Base-by-base conservation (phyloP, 2,113 vertebrate species). In the Peucedramus taeniatus region DNA sequence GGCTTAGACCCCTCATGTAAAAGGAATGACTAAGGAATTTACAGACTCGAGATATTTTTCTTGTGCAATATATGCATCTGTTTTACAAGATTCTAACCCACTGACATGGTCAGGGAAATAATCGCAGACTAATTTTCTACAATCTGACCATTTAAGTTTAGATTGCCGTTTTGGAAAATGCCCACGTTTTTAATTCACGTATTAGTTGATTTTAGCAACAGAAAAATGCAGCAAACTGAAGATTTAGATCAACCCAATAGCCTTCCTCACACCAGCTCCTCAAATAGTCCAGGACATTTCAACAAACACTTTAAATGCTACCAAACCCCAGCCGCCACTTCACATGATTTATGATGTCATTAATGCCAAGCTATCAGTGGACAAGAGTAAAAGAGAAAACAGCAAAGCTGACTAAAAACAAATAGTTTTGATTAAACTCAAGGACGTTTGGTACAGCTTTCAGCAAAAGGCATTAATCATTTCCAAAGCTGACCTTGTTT, bases 381-480 rank as follows among this genome's bases (percentile, higher is more conserved):
- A 99, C 99, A 99, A 99, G 98, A 99, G 98, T 98, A 98, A 98
- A 98, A 99, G 98, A 99, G 98, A 99, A 98, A 99, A 98, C 98
- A 98, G 98, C 98, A 98, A 98, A 98, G 98, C 98, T 98, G 98
- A 98, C 98, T 98, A 98, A 99, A 99, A 99, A 99, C 98, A 99
- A 99, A 99, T 99, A 99, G 99, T 99, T 99, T 99, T 99, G 99
- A 99, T 99, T 99, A 99, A 99, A 99, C 98, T 99, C 99, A 99
- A 99, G 99, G 99, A 99, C 99, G 94, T 99, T 99, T 97, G 95
- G 98, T 98, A 98, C 98, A 99, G 98, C 99, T 99, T 99, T 99
- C 98, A 98, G 98, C 98, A 98, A 99, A 99, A 99, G 98, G 93
- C 99, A 99, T 99, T 99, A 98, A 99, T 99, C 99, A 99, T 98